Conservation (phyloP, 1,140 invertebrate genomes). For the Cotesia typhae region DNA sequence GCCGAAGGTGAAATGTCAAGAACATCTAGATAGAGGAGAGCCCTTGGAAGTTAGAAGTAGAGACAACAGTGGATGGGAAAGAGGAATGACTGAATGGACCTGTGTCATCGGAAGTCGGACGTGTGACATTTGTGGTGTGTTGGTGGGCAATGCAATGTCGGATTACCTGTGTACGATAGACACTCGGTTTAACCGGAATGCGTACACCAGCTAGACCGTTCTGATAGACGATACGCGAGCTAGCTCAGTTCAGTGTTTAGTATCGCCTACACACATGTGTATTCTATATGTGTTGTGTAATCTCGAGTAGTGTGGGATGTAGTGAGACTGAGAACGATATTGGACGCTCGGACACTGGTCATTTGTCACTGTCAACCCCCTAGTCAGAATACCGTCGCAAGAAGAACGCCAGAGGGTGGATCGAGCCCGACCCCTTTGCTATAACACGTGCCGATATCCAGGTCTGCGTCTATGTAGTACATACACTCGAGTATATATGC, state of each 20-base stretch:
- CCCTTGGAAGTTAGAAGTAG: no score
- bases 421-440: conserved; percentile 45
- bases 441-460: conserved; percentile 56
- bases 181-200: conserved; percentile 24
- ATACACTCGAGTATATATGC: conserved; percentile 32
- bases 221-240: conserved; percentile 35
- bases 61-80: neutral
- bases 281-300: conserved; percentile 2
- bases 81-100: conserved; percentile 30
- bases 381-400: conserved; percentile 41
- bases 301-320: neutral
- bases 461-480: conserved; percentile 33
- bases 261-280: no score
- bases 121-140: conserved; percentile 53
- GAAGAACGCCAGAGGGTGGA: conserved; percentile 45
- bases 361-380: conserved; percentile 57
- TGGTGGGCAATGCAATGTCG: conserved; percentile 47
- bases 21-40: neutral
- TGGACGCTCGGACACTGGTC: conserved; percentile 53
- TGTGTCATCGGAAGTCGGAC: conserved; percentile 46
- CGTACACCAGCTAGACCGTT: conserved; percentile 22
- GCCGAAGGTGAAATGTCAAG: conserved; percentile 45
- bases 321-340: conserved; percentile 37
- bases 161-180: conserved; percentile 42
- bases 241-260: conserved; percentile 38